Evolutionary conservation across 1,140 invertebrate species (phyloP).

Genomic region (Psix sp.): DNA sequence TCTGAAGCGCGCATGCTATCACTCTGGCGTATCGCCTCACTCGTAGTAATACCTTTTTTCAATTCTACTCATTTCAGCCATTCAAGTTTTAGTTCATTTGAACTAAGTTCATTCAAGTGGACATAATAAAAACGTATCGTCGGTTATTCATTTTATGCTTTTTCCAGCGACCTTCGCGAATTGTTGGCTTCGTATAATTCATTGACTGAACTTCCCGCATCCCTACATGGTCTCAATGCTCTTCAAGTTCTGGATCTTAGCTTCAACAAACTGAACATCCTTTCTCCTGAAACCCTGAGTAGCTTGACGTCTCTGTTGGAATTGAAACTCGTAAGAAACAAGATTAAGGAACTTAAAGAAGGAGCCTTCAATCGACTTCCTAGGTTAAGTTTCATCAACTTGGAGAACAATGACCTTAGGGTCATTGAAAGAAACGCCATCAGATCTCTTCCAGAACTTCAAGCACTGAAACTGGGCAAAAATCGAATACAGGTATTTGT

Average conservation of each 20-base stretch:
- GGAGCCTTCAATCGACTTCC: constrained; percentile 85
- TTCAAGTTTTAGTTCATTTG: neutral
- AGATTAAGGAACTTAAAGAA: constrained; percentile 83
- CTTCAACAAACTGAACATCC: constrained; percentile 85
- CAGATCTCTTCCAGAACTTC: constrained; percentile 84
- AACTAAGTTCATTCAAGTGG: neutral
- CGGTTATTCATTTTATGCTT: neutral
- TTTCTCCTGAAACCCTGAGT: constrained; percentile 82
- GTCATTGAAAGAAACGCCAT: constrained; percentile 87
- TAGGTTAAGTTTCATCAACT: constrained; percentile 84
- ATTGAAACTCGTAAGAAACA: constrained; percentile 84
- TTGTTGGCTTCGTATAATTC: constrained; percentile 88
- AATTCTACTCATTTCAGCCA: neutral
- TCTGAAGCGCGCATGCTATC: constrained; percentile 49
- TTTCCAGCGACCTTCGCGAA: constrained; percentile 81
- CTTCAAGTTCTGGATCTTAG: constrained; percentile 86
- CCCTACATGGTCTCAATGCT: constrained; percentile 82
- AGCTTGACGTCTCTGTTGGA: constrained; percentile 82
- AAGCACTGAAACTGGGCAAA: constrained; percentile 85
- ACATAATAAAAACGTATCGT: constrained; percentile 2
- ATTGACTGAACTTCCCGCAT: constrained; percentile 83
- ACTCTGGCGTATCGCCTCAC: constrained; percentile 63
- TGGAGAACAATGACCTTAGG: constrained; percentile 89
- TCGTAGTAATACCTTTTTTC: constrained; percentile 20
- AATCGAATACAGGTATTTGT: constrained; percentile 82